These are phyloP conservation scores for Clarias macrocephalus DNA, from an alignment of 2,113 vertebrate species.

Conservation along the genomic window DNA sequence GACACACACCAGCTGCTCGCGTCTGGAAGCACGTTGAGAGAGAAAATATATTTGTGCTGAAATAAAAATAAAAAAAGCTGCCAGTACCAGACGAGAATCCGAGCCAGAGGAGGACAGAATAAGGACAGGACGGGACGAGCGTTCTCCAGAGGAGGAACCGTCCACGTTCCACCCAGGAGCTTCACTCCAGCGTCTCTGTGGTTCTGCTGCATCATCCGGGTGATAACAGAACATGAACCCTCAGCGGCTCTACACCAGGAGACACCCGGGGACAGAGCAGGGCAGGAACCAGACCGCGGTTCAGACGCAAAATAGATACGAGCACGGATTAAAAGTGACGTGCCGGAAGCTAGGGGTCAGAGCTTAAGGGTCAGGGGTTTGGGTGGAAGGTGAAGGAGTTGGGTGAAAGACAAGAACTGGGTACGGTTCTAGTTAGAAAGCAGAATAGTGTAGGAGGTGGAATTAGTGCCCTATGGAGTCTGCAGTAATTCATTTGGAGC, in stretches of 20 bases:
- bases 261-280: too few relatives aligned
- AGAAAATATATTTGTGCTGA: neutral
- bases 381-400: neutral
- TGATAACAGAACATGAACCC: neutral
- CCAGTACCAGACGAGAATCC: neutral
- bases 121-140: neutral
- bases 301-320: neutral
- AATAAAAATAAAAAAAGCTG: neutral
- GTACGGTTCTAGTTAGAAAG: neutral
- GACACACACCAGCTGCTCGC: neutral
- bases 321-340: neutral
- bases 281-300: too few relatives aligned
- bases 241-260: neutral
- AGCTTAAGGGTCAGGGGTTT: neutral
- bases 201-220: neutral
- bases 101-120: neutral
- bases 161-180: neutral
- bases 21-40: neutral
- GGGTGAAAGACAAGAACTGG: neutral
- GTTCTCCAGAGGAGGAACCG: neutral
- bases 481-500: neutral
- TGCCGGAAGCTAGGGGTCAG: neutral
- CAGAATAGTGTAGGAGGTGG: neutral
- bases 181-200: neutral
- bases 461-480: neutral